phyloP scores from a whole-genome alignment of 2,888 invertebrate genomes.

The Archaeoteleia sp. region DNA sequence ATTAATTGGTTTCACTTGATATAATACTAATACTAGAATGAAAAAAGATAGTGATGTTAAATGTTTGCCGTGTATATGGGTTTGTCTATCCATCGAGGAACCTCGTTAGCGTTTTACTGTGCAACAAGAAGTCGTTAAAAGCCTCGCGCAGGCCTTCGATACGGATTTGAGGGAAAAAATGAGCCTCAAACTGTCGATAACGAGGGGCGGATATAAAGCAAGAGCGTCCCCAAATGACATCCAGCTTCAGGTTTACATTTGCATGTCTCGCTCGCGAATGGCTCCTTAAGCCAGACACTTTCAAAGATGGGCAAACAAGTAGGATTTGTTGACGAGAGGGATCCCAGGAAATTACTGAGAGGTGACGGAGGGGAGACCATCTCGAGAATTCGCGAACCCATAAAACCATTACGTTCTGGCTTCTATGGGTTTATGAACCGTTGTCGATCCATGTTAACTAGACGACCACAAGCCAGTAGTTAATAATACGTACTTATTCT shows the following conservation, averaged over 20 bases:
- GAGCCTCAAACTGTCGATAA: slow-evolving; percentile 50
- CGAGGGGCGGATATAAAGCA: slow-evolving; percentile 49
- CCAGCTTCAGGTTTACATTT: slow-evolving; percentile 40
- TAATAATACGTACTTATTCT: neutral
- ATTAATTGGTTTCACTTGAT: no score
- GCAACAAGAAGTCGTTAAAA: slow-evolving; percentile 48
- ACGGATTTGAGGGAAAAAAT: slow-evolving; percentile 48
- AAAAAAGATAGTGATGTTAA: no score
- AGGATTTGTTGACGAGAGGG: slow-evolving; percentile 50
- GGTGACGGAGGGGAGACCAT: slow-evolving; percentile 53
- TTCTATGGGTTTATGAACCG: slow-evolving; percentile 63
- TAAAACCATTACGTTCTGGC: slow-evolving; percentile 66
- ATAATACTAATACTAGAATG: no score
- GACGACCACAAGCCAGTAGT: slow-evolving; percentile 41
- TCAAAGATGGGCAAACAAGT: slow-evolving; percentile 50
- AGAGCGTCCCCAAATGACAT: slow-evolving; percentile 39
- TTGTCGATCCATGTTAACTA: slow-evolving; percentile 62
- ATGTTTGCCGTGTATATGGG: slow-evolving; percentile 24
- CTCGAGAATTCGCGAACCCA: slow-evolving; percentile 52
- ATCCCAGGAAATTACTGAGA: slow-evolving; percentile 46
- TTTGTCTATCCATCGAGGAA: slow-evolving; percentile 44
- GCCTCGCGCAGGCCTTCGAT: slow-evolving; percentile 34
- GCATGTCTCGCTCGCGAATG: slow-evolving; percentile 46
- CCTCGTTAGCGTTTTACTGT: slow-evolving; percentile 43
- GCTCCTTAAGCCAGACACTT: slow-evolving; percentile 50